Evolutionary conservation across 2,888 invertebrate species (phyloP).

Genomic region (Sceliomorpha sp.): DNA sequence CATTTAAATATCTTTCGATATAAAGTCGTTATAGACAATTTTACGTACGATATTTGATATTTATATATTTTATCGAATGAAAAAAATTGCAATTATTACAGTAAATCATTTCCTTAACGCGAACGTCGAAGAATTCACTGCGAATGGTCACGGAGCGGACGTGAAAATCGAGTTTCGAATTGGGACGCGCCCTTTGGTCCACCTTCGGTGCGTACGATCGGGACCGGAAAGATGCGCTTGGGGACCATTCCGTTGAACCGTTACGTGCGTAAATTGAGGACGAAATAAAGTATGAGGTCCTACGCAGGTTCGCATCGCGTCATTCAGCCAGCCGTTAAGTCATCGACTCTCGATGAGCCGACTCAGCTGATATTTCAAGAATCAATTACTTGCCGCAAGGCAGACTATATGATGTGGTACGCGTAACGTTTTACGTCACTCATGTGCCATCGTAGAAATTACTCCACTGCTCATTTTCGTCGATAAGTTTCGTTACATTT

Average conservation of each 20-base stretch:
- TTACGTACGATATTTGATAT: too few species aligned
- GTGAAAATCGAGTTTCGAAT: constrained; percentile 9
- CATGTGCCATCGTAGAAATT: too few species aligned
- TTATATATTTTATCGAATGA: too few species aligned
- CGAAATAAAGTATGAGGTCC: constrained; percentile 50
- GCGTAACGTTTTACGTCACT: constrained; percentile 6
- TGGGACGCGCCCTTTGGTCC: constrained; percentile 18
- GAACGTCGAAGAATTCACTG: too few species aligned
- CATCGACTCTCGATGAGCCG: constrained; percentile 8
- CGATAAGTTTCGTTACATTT: too few species aligned
- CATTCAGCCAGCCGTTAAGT: constrained; percentile 37
- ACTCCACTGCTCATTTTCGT: too few species aligned
- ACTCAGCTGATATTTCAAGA: too few species aligned
- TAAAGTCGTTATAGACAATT: too few species aligned
- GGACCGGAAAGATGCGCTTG: constrained; percentile 9
- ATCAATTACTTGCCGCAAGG: constrained; percentile 26
- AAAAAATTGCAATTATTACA: too few species aligned
- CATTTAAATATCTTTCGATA: too few species aligned
- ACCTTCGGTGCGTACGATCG: constrained; percentile 1
- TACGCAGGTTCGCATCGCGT: constrained; percentile 33
- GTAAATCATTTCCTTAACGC: too few species aligned
- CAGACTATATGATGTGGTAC: constrained; percentile 25
- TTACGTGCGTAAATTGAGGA: constrained; percentile 46
- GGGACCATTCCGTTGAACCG: constrained; percentile 33
- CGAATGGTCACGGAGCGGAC: too few species aligned